Evolutionary conservation across 2,797 vertebrate species (phyloP).

Genomic region (Hafferia zeledoni): DNA sequence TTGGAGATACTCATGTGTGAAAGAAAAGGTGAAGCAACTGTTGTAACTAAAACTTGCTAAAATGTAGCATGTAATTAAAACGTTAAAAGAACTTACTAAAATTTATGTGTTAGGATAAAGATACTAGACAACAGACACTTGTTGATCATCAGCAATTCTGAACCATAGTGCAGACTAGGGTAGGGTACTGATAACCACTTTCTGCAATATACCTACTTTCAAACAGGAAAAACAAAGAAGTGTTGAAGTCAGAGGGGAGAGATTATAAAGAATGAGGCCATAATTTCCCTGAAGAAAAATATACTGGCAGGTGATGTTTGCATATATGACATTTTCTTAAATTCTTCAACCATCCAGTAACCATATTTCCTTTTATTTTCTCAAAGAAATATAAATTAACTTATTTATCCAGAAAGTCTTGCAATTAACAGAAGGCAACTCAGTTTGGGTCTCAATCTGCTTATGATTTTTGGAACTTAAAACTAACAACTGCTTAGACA

Average conservation of each 20-base stretch:
- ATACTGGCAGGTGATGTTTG: neutral
- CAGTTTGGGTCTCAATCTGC: neutral
- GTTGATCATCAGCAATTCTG: neutral
- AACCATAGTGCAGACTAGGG: neutral
- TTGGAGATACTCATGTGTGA: neutral
- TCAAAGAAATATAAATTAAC: neutral
- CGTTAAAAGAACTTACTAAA: neutral
- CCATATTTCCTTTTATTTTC: neutral
- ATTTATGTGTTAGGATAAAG: neutral
- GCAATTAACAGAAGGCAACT: neutral
- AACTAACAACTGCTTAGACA: neutral
- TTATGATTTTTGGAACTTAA: slow-evolving; percentile 15
- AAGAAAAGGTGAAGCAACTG: neutral
- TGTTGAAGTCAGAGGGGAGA: fast-evolving
- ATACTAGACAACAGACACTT: neutral
- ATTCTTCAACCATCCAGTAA: neutral
- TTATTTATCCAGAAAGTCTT: neutral
- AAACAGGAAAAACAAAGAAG: neutral
- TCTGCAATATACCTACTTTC: neutral
- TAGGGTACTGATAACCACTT: neutral
- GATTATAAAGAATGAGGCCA: neutral
- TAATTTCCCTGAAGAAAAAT: neutral
- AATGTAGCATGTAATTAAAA: neutral
- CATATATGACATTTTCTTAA: neutral
- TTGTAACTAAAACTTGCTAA: neutral